These are phyloP conservation scores for Poeciliopsis gracilis DNA, from an alignment of 2,797 vertebrate genomes.

Conservation along the genomic window DNA sequence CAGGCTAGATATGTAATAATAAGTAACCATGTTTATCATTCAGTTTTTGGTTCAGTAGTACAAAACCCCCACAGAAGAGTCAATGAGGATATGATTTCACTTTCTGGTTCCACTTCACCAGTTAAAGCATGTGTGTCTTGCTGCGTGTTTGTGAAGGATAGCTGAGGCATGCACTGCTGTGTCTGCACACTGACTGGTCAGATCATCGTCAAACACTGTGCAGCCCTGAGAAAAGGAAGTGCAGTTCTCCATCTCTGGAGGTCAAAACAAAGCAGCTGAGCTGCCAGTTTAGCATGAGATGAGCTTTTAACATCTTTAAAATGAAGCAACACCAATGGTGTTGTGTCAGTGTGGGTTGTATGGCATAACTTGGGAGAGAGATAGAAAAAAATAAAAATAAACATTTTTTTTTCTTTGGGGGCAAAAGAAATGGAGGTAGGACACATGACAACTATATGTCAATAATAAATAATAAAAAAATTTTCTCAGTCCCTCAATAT, in stretches of 20 bases:
- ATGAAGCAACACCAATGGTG: conserved; percentile 14
- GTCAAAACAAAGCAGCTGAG: conserved; percentile 30
- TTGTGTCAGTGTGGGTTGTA: not conserved
- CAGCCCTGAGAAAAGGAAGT: conserved; percentile 31
- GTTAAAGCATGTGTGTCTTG: conserved; percentile 15
- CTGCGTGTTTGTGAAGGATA: conserved; percentile 26
- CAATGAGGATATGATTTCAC: conserved; percentile 7
- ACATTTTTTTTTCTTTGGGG: not conserved
- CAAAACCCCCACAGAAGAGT: conserved; percentile 1
- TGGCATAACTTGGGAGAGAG: conserved; percentile 2
- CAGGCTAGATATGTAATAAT: not conserved
- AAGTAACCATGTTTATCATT: not conserved
- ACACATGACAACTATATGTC: not conserved
- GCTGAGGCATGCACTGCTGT: conserved; percentile 58
- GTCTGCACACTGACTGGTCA: conserved; percentile 68
- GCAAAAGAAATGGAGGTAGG: not conserved
- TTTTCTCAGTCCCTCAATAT: conserved; percentile 1
- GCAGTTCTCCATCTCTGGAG: conserved; percentile 27
- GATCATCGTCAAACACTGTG: conserved; percentile 63
- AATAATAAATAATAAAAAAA: not conserved
- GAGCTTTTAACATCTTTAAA: conserved; percentile 26
- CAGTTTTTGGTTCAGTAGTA: not conserved
- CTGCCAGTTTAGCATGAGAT: conserved; percentile 21
- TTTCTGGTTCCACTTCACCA: conserved; percentile 16
- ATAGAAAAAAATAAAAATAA: not conserved